Evolutionary conservation across 1,140 invertebrate genomes (phyloP).

Genomic region (Akabosia matsudoensis): DNA sequence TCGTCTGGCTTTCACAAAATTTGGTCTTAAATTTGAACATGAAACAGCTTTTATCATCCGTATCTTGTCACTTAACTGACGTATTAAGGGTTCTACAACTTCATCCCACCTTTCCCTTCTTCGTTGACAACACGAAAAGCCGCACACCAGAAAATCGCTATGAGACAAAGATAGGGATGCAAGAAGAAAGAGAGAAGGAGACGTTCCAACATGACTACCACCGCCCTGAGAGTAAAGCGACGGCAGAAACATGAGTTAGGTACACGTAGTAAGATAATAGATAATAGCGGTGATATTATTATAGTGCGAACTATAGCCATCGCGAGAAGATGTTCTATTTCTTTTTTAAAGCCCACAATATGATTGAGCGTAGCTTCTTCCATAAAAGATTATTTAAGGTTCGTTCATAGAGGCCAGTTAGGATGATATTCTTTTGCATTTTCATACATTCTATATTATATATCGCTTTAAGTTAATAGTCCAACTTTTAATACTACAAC

Average conservation of each 20-base stretch:
- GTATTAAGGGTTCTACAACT: slow-evolving; percentile 20
- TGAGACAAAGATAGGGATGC: slow-evolving; percentile 5
- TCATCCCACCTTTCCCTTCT: slow-evolving; percentile 13
- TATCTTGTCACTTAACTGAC: slow-evolving; percentile 28
- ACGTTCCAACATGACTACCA: neutral
- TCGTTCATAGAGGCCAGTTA: no score
- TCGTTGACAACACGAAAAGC: slow-evolving; percentile 18
- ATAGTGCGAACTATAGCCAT: neutral
- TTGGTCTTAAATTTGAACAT: slow-evolving; percentile 38
- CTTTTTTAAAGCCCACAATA: neutral
- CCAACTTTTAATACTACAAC: no score
- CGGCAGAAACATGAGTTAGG: no score
- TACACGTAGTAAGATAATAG: no score
- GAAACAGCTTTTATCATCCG: slow-evolving; percentile 45
- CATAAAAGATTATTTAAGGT: no score
- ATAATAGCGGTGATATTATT: neutral
- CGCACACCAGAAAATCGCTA: neutral
- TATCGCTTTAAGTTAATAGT: no score
- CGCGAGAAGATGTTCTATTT: neutral
- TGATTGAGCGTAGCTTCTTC: neutral
- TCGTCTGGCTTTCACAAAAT: neutral
- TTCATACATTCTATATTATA: neutral
- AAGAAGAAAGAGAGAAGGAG: neutral
- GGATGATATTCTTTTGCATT: no score
- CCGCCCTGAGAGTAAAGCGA: neutral